These are phyloP conservation scores for Ariopsis seemanni DNA, from an alignment of 2,113 vertebrate species.

Conservation along the genomic window DNA sequence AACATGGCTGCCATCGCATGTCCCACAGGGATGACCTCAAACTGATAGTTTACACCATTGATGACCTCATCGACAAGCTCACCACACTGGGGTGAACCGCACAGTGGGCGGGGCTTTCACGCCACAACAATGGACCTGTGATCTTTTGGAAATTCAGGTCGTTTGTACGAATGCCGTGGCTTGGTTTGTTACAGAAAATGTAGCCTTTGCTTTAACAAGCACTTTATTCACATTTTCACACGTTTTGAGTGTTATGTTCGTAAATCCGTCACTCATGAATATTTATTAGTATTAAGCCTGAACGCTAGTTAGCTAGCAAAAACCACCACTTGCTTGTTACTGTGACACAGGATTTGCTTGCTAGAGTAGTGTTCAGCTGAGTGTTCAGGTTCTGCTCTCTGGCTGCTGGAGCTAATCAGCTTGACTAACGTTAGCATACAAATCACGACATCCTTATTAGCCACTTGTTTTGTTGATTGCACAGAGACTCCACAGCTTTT, in stretches of 20 bases:
- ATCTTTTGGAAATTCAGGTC: not conserved
- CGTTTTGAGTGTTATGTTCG: not conserved
- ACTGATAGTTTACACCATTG: conserved; percentile 82
- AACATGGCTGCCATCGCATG: conserved; percentile 78
- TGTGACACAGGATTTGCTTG: not conserved
- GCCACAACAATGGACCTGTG: not conserved
- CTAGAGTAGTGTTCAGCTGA: not conserved
- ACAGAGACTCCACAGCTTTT: not conserved
- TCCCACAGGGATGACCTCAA: conserved; percentile 80
- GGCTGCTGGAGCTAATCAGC: not conserved
- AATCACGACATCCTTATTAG: not conserved
- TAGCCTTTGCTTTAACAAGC: not conserved
- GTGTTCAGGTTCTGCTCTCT: not conserved
- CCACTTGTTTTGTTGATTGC: not conserved
- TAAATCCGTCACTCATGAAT: not conserved
- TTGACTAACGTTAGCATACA: not conserved
- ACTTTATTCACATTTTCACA: not conserved
- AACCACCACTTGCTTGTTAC: not conserved
- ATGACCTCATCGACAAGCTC: conserved; percentile 85
- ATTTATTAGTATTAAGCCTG: not conserved
- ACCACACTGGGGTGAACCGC: conserved; percentile 60
- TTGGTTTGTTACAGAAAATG: not conserved
- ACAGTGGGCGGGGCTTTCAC: not conserved
- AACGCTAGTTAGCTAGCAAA: not conserved
- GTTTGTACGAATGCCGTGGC: not conserved